Percentiles rank a stretch among this genome's conserved stretches.
Evolutionary conservation across 2,888 invertebrate genomes (phyloP).

Genomic region (Cryptosula pallasiana): DNA sequence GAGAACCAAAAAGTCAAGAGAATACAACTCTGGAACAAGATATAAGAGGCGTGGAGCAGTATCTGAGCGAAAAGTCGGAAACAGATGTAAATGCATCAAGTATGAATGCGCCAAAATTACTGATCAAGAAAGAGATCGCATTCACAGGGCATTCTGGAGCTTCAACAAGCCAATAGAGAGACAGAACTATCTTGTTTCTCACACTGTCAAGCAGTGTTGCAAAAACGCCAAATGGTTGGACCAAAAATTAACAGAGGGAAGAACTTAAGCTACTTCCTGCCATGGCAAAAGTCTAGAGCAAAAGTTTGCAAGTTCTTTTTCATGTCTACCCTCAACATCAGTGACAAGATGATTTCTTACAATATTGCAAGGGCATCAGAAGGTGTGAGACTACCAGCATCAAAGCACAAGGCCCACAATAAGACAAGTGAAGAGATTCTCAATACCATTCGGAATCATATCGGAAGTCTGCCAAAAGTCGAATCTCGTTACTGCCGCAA

Average conservation of each 20-base stretch:
- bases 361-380: background rate
- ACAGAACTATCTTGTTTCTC: background rate
- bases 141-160: background rate
- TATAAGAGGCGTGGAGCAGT: background rate
- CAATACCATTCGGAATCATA: background rate
- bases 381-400: background rate
- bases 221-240: background rate
- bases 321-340: background rate
- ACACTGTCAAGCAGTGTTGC: background rate
- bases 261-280: background rate
- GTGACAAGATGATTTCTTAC: background rate
- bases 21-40: background rate
- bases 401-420: background rate
- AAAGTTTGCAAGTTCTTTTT: background rate
- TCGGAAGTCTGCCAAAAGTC: background rate
- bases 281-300: background rate
- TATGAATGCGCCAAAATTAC: background rate
- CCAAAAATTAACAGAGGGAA: background rate
- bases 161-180: background rate
- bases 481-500: background rate
- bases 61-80: background rate
- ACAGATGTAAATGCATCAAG: background rate
- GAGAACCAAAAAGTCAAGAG: background rate
- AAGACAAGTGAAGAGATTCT: background rate
- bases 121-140: background rate